These are phyloP conservation scores for Otus sunia DNA, from an alignment of 2,113 vertebrate species.

Conservation along the genomic window DNA sequence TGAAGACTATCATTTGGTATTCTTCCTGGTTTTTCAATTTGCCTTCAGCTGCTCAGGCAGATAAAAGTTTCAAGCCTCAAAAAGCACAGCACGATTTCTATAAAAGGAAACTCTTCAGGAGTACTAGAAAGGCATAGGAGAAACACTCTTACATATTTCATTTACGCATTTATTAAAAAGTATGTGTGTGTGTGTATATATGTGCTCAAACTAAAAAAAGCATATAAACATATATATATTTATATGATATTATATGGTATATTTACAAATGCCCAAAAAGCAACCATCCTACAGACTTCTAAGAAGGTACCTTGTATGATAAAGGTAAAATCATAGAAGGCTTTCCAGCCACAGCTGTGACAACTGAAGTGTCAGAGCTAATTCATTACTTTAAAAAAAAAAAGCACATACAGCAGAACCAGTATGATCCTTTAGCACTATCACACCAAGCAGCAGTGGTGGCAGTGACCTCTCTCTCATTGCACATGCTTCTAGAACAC, in stretches of 20 bases:
- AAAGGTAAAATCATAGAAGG: neutral
- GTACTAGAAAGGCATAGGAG: neutral
- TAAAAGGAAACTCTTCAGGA: neutral
- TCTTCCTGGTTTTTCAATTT: conserved; percentile 21
- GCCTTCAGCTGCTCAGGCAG: neutral
- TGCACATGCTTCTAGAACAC: neutral
- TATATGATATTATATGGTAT: neutral
- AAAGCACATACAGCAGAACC: neutral
- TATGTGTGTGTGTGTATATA: neutral
- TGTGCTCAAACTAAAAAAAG: neutral
- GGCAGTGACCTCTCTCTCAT: neutral
- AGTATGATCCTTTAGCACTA: neutral
- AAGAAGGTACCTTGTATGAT: neutral
- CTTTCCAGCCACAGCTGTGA: neutral
- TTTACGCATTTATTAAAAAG: neutral
- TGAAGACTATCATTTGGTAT: neutral
- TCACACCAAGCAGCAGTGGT: neutral
- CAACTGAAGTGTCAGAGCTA: neutral
- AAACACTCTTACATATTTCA: neutral
- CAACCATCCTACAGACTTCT: neutral
- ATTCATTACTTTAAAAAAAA: neutral
- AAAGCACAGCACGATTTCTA: neutral
- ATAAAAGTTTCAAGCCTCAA: neutral
- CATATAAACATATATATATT: neutral
- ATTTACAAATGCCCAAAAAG: neutral